These are phyloP conservation scores for Miniopterus natalensis DNA, from an alignment of 2,113 vertebrate genomes.

Conservation along the genomic window DNA sequence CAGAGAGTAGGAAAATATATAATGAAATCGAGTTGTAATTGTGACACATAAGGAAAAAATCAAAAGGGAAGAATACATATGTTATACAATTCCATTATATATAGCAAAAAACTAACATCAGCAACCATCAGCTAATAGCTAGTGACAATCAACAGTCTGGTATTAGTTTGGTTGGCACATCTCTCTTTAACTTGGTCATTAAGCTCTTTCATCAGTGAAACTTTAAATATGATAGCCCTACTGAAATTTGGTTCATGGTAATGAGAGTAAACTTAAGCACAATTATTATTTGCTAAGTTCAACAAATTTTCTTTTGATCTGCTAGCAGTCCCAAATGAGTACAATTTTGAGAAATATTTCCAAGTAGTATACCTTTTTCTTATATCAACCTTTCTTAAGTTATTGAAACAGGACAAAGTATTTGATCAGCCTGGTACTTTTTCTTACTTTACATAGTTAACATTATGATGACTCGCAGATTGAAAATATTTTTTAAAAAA, in stretches of 20 bases:
- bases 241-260: conserved; percentile 17
- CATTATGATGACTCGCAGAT: background rate
- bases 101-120: conserved; percentile 11
- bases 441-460: conserved; percentile 27
- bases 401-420: conserved; percentile 5
- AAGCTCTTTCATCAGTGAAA: background rate
- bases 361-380: background rate
- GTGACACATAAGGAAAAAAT: conserved; percentile 24
- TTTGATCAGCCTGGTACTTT: background rate
- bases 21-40: conserved; percentile 23
- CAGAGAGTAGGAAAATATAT: background rate
- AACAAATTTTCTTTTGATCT: conserved; percentile 55
- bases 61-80: background rate
- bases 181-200: conserved; percentile 32
- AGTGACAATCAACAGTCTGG: conserved; percentile 8
- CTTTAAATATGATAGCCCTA: background rate
- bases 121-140: background rate
- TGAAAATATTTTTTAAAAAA: background rate
- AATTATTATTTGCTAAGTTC: conserved; percentile 59
- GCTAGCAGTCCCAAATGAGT: background rate
- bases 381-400: conserved; percentile 40
- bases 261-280: background rate
- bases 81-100: background rate
- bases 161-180: background rate
- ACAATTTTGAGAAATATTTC: conserved; percentile 45